These are phyloP conservation scores for Heliornis fulica DNA, from an alignment of 2,113 vertebrate species.

Conservation along the genomic window DNA sequence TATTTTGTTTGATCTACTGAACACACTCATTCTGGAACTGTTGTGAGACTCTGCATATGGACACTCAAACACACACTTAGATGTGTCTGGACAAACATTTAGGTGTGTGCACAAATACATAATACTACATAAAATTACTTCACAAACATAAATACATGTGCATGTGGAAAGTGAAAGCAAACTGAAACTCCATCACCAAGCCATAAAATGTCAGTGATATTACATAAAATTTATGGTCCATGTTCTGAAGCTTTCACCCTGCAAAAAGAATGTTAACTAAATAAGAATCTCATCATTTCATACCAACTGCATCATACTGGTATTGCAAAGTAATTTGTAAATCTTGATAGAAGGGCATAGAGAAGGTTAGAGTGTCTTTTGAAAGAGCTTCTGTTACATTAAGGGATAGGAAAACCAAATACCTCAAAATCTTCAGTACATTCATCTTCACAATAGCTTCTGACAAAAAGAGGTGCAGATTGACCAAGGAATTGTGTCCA, in stretches of 20 bases:
- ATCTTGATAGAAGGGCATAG: neutral
- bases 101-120: neutral
- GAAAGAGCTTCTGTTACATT: neutral
- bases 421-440: neutral
- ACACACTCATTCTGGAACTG: neutral
- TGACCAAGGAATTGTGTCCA: neutral
- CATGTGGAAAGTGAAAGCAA: neutral
- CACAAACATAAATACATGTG: neutral
- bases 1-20: neutral
- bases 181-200: neutral
- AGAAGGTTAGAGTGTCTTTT: neutral
- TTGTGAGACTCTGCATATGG: neutral
- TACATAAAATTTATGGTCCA: neutral
- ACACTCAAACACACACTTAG: neutral
- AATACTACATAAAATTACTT: neutral
- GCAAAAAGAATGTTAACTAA: neutral
- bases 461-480: neutral
- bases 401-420: neutral
- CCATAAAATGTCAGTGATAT: neutral
- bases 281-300: neutral
- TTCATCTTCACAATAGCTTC: neutral
- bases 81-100: neutral
- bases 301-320: neutral
- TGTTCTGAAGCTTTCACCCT: neutral
- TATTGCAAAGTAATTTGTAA: neutral